Base-by-base conservation (phyloP, 2,113 vertebrate genomes). In the Micronycteris hirsuta region DNA sequence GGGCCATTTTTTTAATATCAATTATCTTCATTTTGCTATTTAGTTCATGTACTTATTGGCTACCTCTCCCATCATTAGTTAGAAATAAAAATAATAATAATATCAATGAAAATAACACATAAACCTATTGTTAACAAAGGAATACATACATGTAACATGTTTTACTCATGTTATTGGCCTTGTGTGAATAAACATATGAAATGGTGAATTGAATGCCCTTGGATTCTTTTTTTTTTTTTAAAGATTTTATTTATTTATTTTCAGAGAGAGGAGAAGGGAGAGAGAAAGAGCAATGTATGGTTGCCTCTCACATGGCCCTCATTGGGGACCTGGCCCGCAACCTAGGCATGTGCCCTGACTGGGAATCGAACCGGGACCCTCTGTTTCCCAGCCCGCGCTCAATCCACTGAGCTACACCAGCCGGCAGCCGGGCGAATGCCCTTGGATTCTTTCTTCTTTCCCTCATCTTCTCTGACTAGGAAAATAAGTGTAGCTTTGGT, bases 401-500 rank as follows among this genome's bases (percentile, higher is more conserved):
- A n/a, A n/a, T n/a, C n/a, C n/a, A n/a, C n/a, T n/a, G n/a, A n/a
- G n/a, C n/a, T n/a, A n/a, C n/a, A n/a, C n/a, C n/a, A n/a, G n/a
- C n/a, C n/a, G n/a, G n/a, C n/a, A n/a, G n/a, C n/a, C n/a, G n/a
- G n/a, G n/a, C n/a, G 89, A 49, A 83, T 22, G 41, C 33, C 12
- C 38, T 92, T 87, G 74, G 54, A 78, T 47, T 58, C 14, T 17
- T 94, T 86, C 19, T 86, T 73, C 65, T 91, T 91, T 28, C 24
- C 19, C 6, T 87, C 33, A 49, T 71, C 71, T 95, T 4, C 49
- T 96, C 81, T 90, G 68, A 89, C 33, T 67, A 92, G 83, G 61
- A 63, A 89, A 86, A 87, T 84, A 71, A 80, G 8, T 90, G 41
- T 74, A 96, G 77, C 76, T 86, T 96, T 38, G 88, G n/a, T 92